These are phyloP conservation scores for Drosophila maculinotata DNA, from an alignment of 2,888 invertebrate species.

Conservation along the genomic window DNA sequence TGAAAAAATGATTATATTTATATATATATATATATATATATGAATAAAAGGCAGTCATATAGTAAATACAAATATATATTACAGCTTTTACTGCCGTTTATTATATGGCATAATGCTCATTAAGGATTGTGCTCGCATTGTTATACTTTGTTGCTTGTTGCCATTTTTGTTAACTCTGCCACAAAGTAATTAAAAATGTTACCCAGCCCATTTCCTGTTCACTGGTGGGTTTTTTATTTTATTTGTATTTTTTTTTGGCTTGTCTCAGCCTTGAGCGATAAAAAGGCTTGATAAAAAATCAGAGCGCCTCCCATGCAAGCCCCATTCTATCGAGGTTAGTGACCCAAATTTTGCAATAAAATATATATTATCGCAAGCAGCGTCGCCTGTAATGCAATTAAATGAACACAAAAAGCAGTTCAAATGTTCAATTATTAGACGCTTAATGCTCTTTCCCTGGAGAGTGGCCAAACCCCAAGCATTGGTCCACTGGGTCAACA, in stretches of 20 bases:
- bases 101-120: constrained; percentile 73
- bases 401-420: constrained; percentile 71
- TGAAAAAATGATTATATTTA: constrained; percentile 12
- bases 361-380: constrained; percentile 50
- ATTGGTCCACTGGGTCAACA: constrained; percentile 38
- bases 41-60: constrained; percentile 19
- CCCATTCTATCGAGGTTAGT: constrained; percentile 46
- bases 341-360: constrained; percentile 43
- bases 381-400: constrained; percentile 63
- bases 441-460: constrained; percentile 65
- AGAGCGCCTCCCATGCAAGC: constrained; percentile 16
- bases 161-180: constrained; percentile 48
- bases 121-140: constrained; percentile 65
- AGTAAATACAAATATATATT: constrained; percentile 45
- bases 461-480: constrained; percentile 16
- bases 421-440: constrained; percentile 80
- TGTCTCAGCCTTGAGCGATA: constrained; percentile 11
- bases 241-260: constrained; percentile 12
- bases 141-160: constrained; percentile 51
- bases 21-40: constrained; percentile 22
- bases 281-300: constrained; percentile 34
- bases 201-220: constrained; percentile 41
- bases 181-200: constrained; percentile 76
- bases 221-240: constrained; percentile 1
- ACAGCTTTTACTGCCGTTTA: constrained; percentile 49